Evolutionary conservation across 2,888 invertebrate species (phyloP).

Genomic region (Syrphus vitripennis): DNA sequence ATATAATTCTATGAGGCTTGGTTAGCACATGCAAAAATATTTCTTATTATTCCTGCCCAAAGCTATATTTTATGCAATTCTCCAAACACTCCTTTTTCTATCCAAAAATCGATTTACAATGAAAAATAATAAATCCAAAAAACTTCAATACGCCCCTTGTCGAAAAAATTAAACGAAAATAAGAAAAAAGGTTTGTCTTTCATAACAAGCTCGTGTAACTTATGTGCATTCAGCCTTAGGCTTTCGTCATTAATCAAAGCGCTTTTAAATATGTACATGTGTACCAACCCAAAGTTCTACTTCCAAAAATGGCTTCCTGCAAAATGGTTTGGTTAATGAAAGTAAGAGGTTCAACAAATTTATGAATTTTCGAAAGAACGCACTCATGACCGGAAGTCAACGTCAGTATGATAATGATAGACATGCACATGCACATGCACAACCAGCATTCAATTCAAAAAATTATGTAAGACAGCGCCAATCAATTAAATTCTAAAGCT

Average conservation of each 20-base stretch:
- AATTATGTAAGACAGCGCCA: not conserved
- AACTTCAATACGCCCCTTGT: not conserved
- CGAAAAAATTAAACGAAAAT: not conserved
- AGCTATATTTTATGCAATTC: not conserved
- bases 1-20: not conserved
- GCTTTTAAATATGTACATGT: no score
- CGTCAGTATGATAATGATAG: not conserved
- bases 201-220: not conserved
- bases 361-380: not conserved
- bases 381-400: not conserved
- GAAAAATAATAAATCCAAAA: not conserved
- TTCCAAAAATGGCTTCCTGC: not conserved
- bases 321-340: not conserved
- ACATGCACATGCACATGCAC: not conserved
- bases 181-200: not conserved
- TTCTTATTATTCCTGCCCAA: not conserved
- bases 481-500: conserved; percentile 3
- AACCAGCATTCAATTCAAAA: not conserved
- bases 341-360: not conserved
- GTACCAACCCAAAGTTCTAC: not conserved
- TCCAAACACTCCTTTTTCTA: not conserved
- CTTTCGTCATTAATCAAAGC: not conserved
- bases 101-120: not conserved
- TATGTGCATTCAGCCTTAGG: not conserved
- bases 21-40: not conserved